Evolutionary conservation across 2,888 invertebrate species (phyloP), one percentile per base, ranked within the genome.

Genomic region (Pimpla rufipes): DNA sequence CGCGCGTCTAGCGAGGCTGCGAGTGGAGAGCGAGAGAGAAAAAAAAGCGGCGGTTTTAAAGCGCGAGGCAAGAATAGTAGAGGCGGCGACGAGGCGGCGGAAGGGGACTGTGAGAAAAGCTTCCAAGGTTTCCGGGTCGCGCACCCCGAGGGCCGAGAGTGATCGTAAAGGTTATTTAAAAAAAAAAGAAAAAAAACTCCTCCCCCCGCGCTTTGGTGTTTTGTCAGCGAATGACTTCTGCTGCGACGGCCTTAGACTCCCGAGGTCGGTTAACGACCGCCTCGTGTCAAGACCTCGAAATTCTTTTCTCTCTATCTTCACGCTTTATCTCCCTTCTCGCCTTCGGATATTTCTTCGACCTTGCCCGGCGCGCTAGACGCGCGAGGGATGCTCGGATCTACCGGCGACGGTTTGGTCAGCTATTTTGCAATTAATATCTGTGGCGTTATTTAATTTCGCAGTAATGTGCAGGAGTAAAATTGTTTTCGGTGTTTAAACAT

Each of bases 231-330:
- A 78, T 47, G 78, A 50, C 18, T 50, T 47, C 45, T 45, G 29
- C 74, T 23, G 29, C 55, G 37, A 23, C 40, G 18, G 42, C 45
- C 45, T 55, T 70, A 21, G 18, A 62, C 21, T 64, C 21, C 42
- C 59, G 87, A 89, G 87, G 88, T 87, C 88, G 89, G 88, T 89
- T 88, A 88, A 85, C 87, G 88, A 89, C 88, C 89, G 88, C 45
- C 45, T 29, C 57, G 37, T 62, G 45, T 59, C 23, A 68, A 86
- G 87, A 83, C 85, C 85, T 88, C 86, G 67, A 81, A 81, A 85
- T 79, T 67, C 57, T 66, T 67, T 64, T n/a, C 64, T 11, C n/a
- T 57, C 50, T 74, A n/a, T n/a, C n/a, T 45, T 55, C 59, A 23
- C 55, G 52, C 13, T 40, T 59, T 42, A 7, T 64, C 55, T n/a